phyloP scores from a whole-genome alignment of 2,888 invertebrate genomes.

The Campoplex nolae region DNA sequence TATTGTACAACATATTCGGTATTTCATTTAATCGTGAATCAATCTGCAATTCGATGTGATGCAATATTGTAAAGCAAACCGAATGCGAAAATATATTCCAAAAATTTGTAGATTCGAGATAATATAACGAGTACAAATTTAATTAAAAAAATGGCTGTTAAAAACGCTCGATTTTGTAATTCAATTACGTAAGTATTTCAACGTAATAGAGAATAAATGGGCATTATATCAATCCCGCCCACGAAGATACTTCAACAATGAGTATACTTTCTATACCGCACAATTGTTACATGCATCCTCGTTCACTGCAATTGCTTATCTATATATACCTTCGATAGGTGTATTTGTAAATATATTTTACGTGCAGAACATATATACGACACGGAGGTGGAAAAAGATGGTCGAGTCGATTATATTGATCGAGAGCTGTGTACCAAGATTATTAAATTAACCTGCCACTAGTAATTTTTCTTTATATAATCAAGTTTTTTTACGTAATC shows the following conservation, averaged over 20 bases:
- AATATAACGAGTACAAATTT: neutral
- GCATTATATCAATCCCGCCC: slow-evolving; percentile 15
- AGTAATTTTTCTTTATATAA: slow-evolving; percentile 24
- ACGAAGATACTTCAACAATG: slow-evolving; percentile 30
- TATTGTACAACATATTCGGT: neutral
- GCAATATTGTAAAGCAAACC: neutral
- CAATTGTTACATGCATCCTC: slow-evolving; percentile 37
- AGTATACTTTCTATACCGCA: slow-evolving; percentile 10
- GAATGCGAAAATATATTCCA: neutral
- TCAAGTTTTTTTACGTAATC: slow-evolving; percentile 25
- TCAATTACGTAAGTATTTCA: slow-evolving; percentile 18
- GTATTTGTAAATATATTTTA: neutral
- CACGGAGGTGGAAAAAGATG: slow-evolving; percentile 5
- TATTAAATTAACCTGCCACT: slow-evolving; percentile 24
- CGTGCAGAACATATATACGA: neutral
- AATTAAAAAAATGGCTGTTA: neutral
- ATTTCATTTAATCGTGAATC: neutral
- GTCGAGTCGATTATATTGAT: slow-evolving; percentile 35
- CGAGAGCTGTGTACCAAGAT: slow-evolving; percentile 15
- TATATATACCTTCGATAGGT: neutral
- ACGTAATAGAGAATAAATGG: slow-evolving; percentile 28
- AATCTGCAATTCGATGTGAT: neutral
- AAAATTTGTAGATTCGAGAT: neutral
- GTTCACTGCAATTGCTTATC: slow-evolving; percentile 9
- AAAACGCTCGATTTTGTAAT: slow-evolving; percentile 11